These are phyloP conservation scores for Apodemia hepburni DNA, from an alignment of 2,888 invertebrate genomes.

Conservation along the genomic window DNA sequence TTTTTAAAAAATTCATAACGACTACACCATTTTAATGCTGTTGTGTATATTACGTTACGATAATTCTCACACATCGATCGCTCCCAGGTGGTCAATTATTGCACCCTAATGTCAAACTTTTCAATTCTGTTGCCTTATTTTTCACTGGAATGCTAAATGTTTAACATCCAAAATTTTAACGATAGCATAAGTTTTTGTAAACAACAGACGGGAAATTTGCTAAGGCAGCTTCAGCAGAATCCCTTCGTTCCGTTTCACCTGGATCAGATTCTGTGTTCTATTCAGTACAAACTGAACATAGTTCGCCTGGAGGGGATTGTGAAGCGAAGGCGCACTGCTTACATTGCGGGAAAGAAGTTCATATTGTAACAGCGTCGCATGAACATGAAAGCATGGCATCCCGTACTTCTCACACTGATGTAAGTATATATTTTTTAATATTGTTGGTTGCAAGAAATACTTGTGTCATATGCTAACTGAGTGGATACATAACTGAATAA, in stretches of 20 bases:
- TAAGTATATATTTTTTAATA: conserved; percentile 38
- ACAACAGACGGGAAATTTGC: conserved; percentile 70
- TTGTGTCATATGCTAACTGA: background rate
- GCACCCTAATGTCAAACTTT: conserved; percentile 2
- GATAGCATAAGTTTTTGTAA: conserved; percentile 29
- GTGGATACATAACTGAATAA: background rate
- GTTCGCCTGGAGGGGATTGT: conserved; percentile 71
- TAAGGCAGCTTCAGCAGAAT: conserved; percentile 93
- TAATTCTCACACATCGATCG: conserved; percentile 2
- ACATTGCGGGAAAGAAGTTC: conserved; percentile 91
- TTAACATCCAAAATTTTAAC: conserved; percentile 10
- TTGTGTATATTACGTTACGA: background rate
- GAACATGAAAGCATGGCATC: conserved; percentile 66
- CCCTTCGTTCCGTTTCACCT: conserved; percentile 92
- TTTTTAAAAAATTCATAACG: background rate
- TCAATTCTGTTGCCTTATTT: background rate
- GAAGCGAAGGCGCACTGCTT: conserved; percentile 85
- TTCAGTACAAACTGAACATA: conserved; percentile 86
- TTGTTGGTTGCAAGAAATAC: background rate
- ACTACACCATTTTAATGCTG: background rate
- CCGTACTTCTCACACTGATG: conserved; percentile 69
- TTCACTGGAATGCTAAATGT: conserved; percentile 12
- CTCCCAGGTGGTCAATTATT: no score
- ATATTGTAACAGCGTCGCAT: conserved; percentile 77
- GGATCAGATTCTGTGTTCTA: conserved; percentile 95